These are phyloP conservation scores for Zapus hudsonius DNA, from an alignment of 2,113 vertebrate species.

Conservation along the genomic window DNA sequence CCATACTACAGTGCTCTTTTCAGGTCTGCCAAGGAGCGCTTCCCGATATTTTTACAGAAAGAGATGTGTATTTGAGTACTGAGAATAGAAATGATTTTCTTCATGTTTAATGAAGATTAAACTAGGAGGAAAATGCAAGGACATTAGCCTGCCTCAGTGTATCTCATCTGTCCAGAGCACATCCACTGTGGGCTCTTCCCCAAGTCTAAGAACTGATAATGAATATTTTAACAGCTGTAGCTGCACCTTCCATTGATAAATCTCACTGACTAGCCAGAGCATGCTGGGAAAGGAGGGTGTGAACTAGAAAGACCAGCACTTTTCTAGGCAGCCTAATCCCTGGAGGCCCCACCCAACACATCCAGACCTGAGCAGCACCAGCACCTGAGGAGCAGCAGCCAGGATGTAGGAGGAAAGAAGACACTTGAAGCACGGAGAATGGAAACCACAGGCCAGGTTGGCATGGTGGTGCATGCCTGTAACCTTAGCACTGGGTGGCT, in stretches of 20 bases:
- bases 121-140: neutral
- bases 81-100: conserved; percentile 33
- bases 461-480: neutral
- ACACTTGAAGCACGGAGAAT: neutral
- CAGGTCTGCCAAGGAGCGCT: neutral
- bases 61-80: neutral
- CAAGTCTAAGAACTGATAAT: conserved; percentile 39
- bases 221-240: conserved; percentile 66
- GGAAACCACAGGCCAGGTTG: neutral
- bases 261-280: conserved; percentile 27
- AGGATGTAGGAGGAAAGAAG: neutral
- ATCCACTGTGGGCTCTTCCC: neutral
- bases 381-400: neutral
- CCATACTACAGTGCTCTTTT: neutral
- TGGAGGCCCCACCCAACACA: neutral
- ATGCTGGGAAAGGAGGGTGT: neutral
- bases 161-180: conserved; percentile 15
- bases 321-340: neutral
- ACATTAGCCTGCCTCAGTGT: neutral
- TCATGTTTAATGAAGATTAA: conserved; percentile 24
- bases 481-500: neutral
- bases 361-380: neutral
- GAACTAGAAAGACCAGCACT: neutral
- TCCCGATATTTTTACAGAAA: conserved; percentile 33
- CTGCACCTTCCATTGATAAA: conserved; percentile 71